Base-by-base conservation (phyloP, 2,888 invertebrate species). In the Synergus umbraculus region DNA sequence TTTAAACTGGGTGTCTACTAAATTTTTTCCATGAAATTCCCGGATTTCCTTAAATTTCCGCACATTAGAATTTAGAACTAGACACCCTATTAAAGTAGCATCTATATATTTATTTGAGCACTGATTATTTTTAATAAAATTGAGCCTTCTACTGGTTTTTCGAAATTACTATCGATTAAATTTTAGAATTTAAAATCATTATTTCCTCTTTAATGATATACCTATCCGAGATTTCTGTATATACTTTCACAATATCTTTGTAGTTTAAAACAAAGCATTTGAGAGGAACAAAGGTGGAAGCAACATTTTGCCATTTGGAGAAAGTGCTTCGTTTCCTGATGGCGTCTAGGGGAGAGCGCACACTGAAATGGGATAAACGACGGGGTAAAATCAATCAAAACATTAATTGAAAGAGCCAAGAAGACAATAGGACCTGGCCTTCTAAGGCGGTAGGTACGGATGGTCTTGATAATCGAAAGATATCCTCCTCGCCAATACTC, bases 381-480 rank as follows among this genome's bases (percentile, higher is more conserved):
- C 86, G 87, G 88, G 85, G 86, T 87, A 89, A 90, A 92, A 91
- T 92, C 92, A 92, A 92, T 92, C 92, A 91, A 91, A 92, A 91
- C 92, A 91, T 92, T 92, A 92, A 92, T 92, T 92, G 92, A 91
- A 92, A 92, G 91, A 92, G 90, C 89, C 85, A 87, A 87, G 88
- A 91, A 91, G 91, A 92, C 91, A 91, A 91, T 91, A 88, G 89
- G 85, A 82, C 86, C 85, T 86, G 83, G 85, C 84, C 85, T 86
- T 84, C 87, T 90, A 89, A 90, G 87, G 87, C 88, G 87, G 86
- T 87, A 84, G 81, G 87, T 86, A 86, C 85, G 88, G 87, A 88
- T 86, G 86, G 87, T 90, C 89, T 90, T 88, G 91, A 91, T 91
- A 90, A 91, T 91, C 90, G 90, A 91, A 91, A 91, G 91, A 91